Percentiles rank a stretch among this genome's conserved stretches.
Evolutionary conservation across 2,888 invertebrate genomes (phyloP).

Genomic region (Volucella bombylans): DNA sequence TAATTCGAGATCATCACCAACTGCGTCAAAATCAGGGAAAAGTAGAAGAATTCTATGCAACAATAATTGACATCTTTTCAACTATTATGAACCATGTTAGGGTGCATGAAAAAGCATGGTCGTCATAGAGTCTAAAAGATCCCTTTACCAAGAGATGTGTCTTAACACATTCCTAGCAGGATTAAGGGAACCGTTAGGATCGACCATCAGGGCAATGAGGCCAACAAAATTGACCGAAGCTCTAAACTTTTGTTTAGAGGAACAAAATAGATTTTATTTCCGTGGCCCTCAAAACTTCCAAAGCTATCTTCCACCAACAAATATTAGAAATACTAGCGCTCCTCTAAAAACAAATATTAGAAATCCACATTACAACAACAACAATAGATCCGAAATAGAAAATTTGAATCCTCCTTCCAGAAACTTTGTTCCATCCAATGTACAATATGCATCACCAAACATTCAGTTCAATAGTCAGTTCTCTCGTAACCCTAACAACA

Average conservation of each 20-base stretch:
- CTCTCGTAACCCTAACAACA: not conserved
- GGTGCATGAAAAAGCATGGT: not conserved
- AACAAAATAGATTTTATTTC: not conserved
- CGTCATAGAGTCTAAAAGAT: conserved; percentile 6
- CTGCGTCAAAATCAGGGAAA: not conserved
- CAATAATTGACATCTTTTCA: conserved; percentile 11
- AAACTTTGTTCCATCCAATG: not conserved
- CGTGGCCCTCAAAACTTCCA: not conserved
- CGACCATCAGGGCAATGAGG: too few species aligned
- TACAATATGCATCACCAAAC: not conserved
- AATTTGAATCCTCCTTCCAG: not conserved
- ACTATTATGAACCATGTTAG: conserved; percentile 20
- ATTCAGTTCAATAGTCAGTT: not conserved
- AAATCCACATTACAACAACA: conserved; percentile 2
- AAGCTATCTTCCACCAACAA: not conserved
- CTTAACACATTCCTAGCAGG: too few species aligned
- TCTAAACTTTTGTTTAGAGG: not conserved
- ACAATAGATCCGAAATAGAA: not conserved
- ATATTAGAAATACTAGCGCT: not conserved
- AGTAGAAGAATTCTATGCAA: conserved; percentile 18
- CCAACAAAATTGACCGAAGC: not conserved
- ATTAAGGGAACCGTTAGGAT: too few species aligned
- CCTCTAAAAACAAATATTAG: not conserved
- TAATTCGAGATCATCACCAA: conserved; percentile 37
- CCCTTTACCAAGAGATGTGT: not conserved